These are phyloP conservation scores for Adoxophyes honmai DNA, from an alignment of 1,140 invertebrate species.

Conservation along the genomic window DNA sequence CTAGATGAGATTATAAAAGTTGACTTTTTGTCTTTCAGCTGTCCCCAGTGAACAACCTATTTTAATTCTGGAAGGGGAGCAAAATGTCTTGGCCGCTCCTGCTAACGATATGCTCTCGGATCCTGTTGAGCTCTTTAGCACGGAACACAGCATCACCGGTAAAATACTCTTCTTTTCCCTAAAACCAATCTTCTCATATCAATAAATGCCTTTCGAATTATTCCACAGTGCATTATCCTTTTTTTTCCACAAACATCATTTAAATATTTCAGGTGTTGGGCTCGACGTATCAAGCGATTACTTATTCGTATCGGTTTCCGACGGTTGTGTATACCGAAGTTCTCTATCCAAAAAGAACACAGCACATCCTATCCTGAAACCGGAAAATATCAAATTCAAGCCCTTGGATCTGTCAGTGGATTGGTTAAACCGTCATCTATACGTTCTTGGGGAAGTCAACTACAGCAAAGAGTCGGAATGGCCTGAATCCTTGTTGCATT, in stretches of 20 bases:
- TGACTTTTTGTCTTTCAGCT: conserved; percentile 40
- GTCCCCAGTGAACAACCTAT: conserved; percentile 79
- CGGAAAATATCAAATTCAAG: conserved; percentile 78
- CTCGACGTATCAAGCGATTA: conserved; percentile 84
- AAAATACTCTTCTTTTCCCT: conserved; percentile 14
- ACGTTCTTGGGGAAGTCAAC: conserved; percentile 84
- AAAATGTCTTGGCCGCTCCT: conserved; percentile 83
- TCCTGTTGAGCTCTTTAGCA: conserved; percentile 74
- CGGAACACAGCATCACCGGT: conserved; percentile 59
- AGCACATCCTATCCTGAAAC: conserved; percentile 76
- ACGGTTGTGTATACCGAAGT: conserved; percentile 79
- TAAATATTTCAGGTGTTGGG: conserved; percentile 82
- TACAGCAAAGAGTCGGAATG: conserved; percentile 61
- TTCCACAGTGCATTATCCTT: no score
- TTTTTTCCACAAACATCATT: not conserved
- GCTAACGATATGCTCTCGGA: conserved; percentile 82
- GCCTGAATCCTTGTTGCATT: conserved; percentile 39
- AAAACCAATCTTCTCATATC: no score
- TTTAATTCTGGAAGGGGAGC: conserved; percentile 84
- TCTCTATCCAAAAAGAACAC: conserved; percentile 56
- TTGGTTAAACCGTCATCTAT: conserved; percentile 91
- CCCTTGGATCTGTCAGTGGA: conserved; percentile 87
- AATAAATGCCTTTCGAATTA: no score
- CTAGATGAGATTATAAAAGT: conserved; percentile 16
- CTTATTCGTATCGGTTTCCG: conserved; percentile 86